phyloP scores from a whole-genome alignment of 2,888 invertebrate species.

The Cheilosia pagana region DNA sequence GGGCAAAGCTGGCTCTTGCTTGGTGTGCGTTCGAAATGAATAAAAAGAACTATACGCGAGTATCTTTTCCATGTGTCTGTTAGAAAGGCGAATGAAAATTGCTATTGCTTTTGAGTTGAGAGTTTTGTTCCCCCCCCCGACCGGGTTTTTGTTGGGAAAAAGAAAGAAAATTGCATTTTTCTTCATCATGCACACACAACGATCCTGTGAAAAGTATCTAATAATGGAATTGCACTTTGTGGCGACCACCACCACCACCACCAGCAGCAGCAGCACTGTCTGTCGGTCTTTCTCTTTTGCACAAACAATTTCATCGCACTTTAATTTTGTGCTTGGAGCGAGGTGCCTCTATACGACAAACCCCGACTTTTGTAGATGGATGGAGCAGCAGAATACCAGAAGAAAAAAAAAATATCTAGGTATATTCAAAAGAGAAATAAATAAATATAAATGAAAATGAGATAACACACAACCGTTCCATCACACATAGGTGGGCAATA shows the following conservation, averaged over 20 bases:
- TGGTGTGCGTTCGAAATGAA: slow-evolving; percentile 26
- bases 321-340: slow-evolving; percentile 37
- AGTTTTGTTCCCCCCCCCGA: background rate
- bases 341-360: slow-evolving; percentile 45
- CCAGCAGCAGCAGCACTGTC: slow-evolving; percentile 42
- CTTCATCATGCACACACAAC: slow-evolving; percentile 70
- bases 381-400: slow-evolving; percentile 29
- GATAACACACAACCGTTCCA: slow-evolving; percentile 73
- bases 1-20: slow-evolving; percentile 57
- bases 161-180: slow-evolving; percentile 75
- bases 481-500: slow-evolving; percentile 73
- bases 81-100: slow-evolving; percentile 65
- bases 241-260: slow-evolving; percentile 47
- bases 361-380: slow-evolving; percentile 57
- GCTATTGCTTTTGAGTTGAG: slow-evolving; percentile 28
- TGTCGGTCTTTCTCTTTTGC: slow-evolving; percentile 63
- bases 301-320: slow-evolving; percentile 62
- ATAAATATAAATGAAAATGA: slow-evolving; percentile 74
- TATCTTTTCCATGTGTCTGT: slow-evolving; percentile 48
- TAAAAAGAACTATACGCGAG: background rate
- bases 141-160: too few species aligned
- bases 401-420: slow-evolving; percentile 31
- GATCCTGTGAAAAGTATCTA: slow-evolving; percentile 66
- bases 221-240: slow-evolving; percentile 75
- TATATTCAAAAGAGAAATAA: slow-evolving; percentile 73